Evolutionary conservation across 2,888 invertebrate species (phyloP).

Genomic region (Odontocerum albicorne): DNA sequence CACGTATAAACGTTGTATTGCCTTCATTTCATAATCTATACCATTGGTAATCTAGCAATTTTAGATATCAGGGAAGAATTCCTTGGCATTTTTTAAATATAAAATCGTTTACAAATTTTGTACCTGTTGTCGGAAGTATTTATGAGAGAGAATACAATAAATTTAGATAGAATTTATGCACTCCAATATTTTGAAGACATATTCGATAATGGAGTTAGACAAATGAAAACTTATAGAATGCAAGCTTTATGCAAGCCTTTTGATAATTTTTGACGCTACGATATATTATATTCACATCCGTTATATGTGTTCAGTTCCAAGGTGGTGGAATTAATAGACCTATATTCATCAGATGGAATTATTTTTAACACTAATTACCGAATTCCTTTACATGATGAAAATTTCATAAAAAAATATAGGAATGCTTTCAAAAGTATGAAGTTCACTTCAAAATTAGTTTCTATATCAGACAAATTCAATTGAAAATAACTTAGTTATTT

Average conservation of each 20-base stretch:
- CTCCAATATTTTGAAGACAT: conserved; percentile 85
- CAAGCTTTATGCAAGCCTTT: conserved; percentile 45
- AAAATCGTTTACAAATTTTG: conserved; percentile 71
- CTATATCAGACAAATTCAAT: conserved; percentile 68
- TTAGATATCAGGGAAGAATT: conserved; percentile 60
- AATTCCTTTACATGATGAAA: conserved; percentile 84
- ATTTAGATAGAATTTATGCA: conserved; percentile 75
- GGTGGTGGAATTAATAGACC: conserved; percentile 65
- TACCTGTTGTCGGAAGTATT: conserved; percentile 86
- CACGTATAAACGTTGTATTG: conserved; percentile 64
- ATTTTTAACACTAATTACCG: conserved; percentile 81
- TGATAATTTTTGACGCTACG: conserved; percentile 70
- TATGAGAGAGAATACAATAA: conserved; percentile 41
- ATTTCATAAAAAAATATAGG: conserved; percentile 85
- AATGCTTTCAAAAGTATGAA: conserved; percentile 87
- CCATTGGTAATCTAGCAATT: conserved; percentile 77
- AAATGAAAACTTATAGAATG: conserved; percentile 71
- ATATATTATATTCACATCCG: conserved; percentile 63
- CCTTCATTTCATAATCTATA: conserved; percentile 91
- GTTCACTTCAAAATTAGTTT: conserved; percentile 70
- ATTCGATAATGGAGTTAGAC: conserved; percentile 75
- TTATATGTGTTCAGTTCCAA: conserved; percentile 82
- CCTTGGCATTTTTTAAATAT: conserved; percentile 93
- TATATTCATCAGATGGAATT: conserved; percentile 49
- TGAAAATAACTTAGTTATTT: conserved; percentile 43